phyloP scores from a whole-genome alignment of 1,140 invertebrate genomes.

The Psix sp. region DNA sequence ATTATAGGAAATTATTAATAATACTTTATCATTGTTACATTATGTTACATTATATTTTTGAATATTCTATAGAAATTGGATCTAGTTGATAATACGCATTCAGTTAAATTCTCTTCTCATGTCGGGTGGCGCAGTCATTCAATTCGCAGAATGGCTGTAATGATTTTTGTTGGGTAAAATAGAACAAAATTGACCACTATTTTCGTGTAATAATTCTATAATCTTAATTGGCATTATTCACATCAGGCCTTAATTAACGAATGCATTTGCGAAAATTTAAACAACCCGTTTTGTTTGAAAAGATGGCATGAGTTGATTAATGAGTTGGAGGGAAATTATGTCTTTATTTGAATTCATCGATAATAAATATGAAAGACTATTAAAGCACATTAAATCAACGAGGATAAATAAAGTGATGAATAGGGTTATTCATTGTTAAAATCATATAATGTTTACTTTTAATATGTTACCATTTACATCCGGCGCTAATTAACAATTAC shows the following conservation, averaged over 20 bases:
- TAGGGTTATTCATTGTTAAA: slow-evolving; percentile 8
- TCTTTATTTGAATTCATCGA: slow-evolving; percentile 34
- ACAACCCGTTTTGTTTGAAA: slow-evolving; percentile 24
- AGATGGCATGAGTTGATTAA: slow-evolving; percentile 26
- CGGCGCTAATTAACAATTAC: too few relatives aligned
- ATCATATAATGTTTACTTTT: slow-evolving; percentile 18
- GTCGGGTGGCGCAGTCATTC: too few relatives aligned
- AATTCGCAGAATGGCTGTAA: too few relatives aligned
- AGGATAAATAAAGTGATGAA: slow-evolving; percentile 36
- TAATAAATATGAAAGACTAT: slow-evolving; percentile 28
- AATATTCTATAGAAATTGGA: too few relatives aligned
- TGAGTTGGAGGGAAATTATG: slow-evolving; percentile 24
- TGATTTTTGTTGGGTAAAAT: too few relatives aligned
- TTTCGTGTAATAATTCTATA: background rate
- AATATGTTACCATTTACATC: too few relatives aligned
- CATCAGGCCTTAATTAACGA: slow-evolving; percentile 28
- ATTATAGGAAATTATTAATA: too few relatives aligned
- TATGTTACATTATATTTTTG: too few relatives aligned
- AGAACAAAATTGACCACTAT: too few relatives aligned
- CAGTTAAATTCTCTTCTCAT: too few relatives aligned
- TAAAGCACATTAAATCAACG: slow-evolving; percentile 19
- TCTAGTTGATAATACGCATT: too few relatives aligned
- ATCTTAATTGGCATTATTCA: slow-evolving; percentile 22
- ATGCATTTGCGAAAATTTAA: slow-evolving; percentile 17
- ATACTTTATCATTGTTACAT: too few relatives aligned